Evolutionary conservation across 1,140 invertebrate species (phyloP).

Genomic region (Drosophila aff.): DNA sequence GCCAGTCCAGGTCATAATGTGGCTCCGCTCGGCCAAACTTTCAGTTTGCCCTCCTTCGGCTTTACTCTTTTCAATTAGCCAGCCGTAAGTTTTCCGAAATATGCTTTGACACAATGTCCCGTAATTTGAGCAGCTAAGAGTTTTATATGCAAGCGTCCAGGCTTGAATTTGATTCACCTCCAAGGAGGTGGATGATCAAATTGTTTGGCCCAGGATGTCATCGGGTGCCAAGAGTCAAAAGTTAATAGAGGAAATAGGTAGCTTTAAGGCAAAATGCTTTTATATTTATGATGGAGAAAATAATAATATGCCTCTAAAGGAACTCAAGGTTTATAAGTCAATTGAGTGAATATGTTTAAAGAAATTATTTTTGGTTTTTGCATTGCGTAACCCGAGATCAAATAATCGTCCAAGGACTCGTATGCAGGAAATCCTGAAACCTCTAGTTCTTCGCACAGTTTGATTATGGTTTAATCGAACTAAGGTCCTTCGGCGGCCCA

Average conservation of each 20-base stretch:
- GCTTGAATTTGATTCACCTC: conserved; percentile 14
- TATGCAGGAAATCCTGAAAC: not conserved
- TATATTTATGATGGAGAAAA: not conserved
- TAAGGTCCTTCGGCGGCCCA: conserved; percentile 8
- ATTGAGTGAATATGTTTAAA: too few species aligned
- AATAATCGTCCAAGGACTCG: not conserved
- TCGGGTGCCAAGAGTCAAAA: not conserved
- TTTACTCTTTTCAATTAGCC: conserved; percentile 66
- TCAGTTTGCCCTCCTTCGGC: conserved; percentile 21
- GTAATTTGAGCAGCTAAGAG: conserved; percentile 31
- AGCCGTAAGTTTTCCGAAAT: conserved; percentile 27
- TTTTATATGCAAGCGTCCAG: not conserved
- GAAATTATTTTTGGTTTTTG: too few species aligned
- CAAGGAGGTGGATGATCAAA: not conserved
- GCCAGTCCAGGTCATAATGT: conserved; percentile 34
- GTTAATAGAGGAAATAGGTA: not conserved
- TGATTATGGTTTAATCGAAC: conserved; percentile 13
- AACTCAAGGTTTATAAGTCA: too few species aligned
- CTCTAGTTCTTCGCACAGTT: not conserved
- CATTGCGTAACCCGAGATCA: not conserved
- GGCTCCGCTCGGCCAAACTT: conserved; percentile 23
- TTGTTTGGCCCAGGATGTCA: not conserved
- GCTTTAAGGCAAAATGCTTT: too few species aligned
- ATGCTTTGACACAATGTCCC: conserved; percentile 48
- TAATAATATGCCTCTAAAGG: not conserved